Evolutionary conservation across 1,140 invertebrate genomes (phyloP).

Genomic region (Planococcus citri): DNA sequence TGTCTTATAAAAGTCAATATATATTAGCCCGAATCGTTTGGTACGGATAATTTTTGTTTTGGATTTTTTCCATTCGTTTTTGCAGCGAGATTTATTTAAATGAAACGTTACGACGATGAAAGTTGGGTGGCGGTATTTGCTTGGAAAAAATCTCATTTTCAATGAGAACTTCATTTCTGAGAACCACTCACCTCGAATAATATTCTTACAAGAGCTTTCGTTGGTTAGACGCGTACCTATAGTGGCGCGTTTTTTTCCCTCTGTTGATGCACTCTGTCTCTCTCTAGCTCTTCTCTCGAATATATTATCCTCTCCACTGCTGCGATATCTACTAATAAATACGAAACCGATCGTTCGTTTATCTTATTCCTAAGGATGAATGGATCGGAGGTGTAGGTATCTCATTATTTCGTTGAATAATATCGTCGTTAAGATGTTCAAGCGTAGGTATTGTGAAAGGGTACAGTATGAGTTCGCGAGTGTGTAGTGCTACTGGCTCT

Average conservation of each 20-base stretch:
- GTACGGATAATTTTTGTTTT: no score
- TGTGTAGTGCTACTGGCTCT: background rate
- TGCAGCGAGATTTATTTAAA: no score
- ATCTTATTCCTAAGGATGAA: background rate
- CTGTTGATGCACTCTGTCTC: no score
- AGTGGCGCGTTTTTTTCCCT: background rate
- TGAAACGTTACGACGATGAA: no score
- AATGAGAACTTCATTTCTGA: background rate
- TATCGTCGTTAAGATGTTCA: background rate
- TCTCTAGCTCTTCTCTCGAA: no score
- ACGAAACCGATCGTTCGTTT: constrained; percentile 6
- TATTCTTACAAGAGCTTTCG: constrained; percentile 2
- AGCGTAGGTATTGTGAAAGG: background rate
- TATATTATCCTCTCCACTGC: background rate
- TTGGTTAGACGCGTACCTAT: no score
- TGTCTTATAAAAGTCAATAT: no score
- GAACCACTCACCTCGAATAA: background rate
- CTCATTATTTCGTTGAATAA: constrained; percentile 3
- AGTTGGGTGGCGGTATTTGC: no score
- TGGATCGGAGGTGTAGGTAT: background rate
- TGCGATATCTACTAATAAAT: background rate
- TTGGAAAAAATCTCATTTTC: no score
- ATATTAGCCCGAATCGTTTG: no score
- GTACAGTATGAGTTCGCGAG: background rate
- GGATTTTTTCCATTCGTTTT: no score